Base-by-base conservation (phyloP, 2,888 invertebrate genomes). In the Zelleria hepariella region DNA sequence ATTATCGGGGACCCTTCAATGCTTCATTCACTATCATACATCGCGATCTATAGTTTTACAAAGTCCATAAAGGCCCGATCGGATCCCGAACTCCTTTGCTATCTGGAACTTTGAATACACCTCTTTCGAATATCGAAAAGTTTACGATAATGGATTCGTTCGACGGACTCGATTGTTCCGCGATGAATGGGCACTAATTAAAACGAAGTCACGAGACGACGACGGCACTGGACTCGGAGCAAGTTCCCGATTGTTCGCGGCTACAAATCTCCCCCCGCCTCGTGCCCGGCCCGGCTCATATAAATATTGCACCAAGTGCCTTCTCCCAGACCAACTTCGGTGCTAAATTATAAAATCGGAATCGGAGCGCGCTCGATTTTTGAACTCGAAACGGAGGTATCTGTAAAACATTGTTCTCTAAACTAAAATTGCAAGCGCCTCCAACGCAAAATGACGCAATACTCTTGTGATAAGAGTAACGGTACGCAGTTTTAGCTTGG, bases 121-220 rank as follows among this genome's bases (percentile, higher is more conserved):
- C 84, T 84, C 82, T 83, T 85, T 84, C 79, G 82, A 82, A 82
- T 82, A 87, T 87, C 86, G 84, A 87, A 87, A 87, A 87, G 85
- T 86, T 87, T 76, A 70, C 78, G 74, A 86, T 87, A 88, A 88
- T 87, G 82, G 86, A 86, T 87, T 85, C 79, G 85, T 85, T 81
- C 78, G 79, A 81, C 32, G 79, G 77, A 83, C 80, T 80, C 86
- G 75, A 88, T 87, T 86, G 88, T 87, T 86, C 86, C 69, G 74
- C 82, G 80, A 86, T 88, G 86, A 89, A 89, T 88, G 86, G 87
- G 84, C 78, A 84, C 87, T 89, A 89, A 89, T 89, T 89, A 89
- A 88, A 89, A 89, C 80, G 84, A 85, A 87, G 86, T 87, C 86
- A 82, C 80, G n/a, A n/a, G n/a, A n/a, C n/a, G n/a, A n/a, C n/a